Base-by-base conservation (phyloP, 2,888 invertebrate species). In the Papilio elwesi region DNA sequence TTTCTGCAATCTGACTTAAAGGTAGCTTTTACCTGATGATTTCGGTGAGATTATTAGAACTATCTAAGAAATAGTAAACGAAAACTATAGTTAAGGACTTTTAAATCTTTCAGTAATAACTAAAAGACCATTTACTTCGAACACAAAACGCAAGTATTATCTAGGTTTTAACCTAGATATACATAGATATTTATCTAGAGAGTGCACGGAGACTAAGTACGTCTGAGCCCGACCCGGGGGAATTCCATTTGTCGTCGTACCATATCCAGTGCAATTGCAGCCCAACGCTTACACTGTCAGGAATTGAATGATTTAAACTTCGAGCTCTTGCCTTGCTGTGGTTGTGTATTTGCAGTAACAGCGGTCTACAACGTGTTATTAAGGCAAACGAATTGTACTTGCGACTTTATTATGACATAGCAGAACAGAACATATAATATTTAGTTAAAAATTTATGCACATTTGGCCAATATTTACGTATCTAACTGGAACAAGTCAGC, bases 181-280 rank as follows among this genome's bases (percentile, higher is more conserved):
- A 53, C 55, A 47, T 43, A 26, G 57, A 38, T 12, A 26, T 43
- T 43, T 53, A 43, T 26, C 5, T 36, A 57, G 36, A 10, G 6
- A 62, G 12, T 43, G 12, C 38, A 43, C 43, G 43, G 43, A 36
- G 12, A n/a, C 16, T 55, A 43, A 68, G 53, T n/a, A 49, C 43
- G 47, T 47, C 15, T 68, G 64, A 53, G 43, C 65, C 36, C 49
- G 51, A 51, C 26, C 53, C 49, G 57, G 53, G 26, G 57, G 65
- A 67, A 65, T 68, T 73, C 73, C 57, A 73, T 73, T 73, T 68
- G 53, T 38, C 53, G 36, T 57, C 57, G 49, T 51, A 43, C 49
- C 68, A 69, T 73, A 51, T 73, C 68, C 68, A 68, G 49, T 51
- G 68, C 73, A 65, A 68, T 73, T 68, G 64, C 64, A 64, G 64